Evolutionary conservation across 1,140 invertebrate species (phyloP).

Genomic region (Solenopsis invicta): DNA sequence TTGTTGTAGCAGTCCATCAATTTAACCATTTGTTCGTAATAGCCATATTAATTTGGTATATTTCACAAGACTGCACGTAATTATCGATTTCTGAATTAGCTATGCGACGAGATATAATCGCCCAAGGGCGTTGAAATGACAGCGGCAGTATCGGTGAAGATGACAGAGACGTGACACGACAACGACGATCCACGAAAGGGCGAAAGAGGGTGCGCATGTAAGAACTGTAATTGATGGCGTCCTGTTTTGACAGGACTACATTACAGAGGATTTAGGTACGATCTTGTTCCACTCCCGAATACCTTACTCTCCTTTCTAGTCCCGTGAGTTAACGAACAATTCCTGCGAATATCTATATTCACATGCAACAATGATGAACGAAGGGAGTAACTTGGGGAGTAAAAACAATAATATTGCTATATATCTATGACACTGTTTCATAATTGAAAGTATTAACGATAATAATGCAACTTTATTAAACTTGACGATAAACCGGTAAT

Average conservation of each 20-base stretch:
- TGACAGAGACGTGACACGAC: conserved; percentile 36
- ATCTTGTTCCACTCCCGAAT: conserved; percentile 11
- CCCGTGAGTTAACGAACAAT: conserved; percentile 3
- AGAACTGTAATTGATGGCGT: conserved; percentile 69
- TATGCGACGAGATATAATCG: conserved; percentile 42
- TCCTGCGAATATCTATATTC: neutral
- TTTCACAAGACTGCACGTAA: conserved; percentile 18
- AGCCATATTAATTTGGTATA: conserved; percentile 34
- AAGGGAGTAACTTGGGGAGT: neutral
- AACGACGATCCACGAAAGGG: conserved; percentile 11
- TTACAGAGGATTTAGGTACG: conserved; percentile 50
- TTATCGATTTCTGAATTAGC: conserved; percentile 57
- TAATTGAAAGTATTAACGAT: neutral
- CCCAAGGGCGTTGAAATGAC: conserved; percentile 52
- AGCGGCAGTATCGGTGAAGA: conserved; percentile 21
- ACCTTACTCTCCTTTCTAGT: neutral
- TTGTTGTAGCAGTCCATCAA: conserved; percentile 10
- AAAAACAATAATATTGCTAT: neutral
- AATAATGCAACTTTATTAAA: conserved; percentile 3
- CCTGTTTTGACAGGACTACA: conserved; percentile 67
- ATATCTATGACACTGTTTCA: neutral
- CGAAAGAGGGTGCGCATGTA: conserved; percentile 56
- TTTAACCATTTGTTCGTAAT: conserved; percentile 34
- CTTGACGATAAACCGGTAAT: neutral
- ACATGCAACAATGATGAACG: neutral